Base-by-base conservation (phyloP, 1,140 invertebrate genomes). In the Camponotus floridanus region DNA sequence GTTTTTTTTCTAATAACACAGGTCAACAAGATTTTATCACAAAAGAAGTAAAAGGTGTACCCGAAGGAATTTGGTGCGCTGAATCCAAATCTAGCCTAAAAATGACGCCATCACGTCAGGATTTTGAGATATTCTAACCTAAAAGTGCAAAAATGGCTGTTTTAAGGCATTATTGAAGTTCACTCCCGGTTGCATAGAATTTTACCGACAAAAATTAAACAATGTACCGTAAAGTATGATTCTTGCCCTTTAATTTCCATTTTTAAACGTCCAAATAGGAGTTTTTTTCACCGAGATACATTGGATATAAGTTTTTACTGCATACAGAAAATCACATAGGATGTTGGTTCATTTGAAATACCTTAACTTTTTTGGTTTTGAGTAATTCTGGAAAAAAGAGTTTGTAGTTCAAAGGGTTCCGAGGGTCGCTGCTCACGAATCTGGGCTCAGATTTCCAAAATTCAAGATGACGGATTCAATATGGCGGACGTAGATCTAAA, bases 111-210 rank as follows among this genome's bases (percentile, higher is more conserved):
- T n/a, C 33, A 65, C 64, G 64, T 39, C 64, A 67, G 64, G 36
- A 42, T 67, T 67, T 67, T 67, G 36, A 42, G 64, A 67, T 67
- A 67, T 67, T 67, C 36, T 36, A 67, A 42, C 18, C 36, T 39
- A 67, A 39, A 67, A 42, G 33, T 67, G 33, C 33, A 67, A 67
- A 67, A 67, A 67, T 67, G 33, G 64, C 36, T 67, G 61, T 67
- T 67, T 42, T 67, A 42, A 7, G 64, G 71, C 26, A 76, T 55
- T 67, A 73, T 76, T 59, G 64, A 9, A 42, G 36, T 67, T 67
- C 18, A n/a, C 64, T 67, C 36, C n/a, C 57, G 13, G 31, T 78
- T 79, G 21, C 76, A 45, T 8, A 79, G 31, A 51, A 79, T n/a
- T n/a, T n/a, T n/a, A n/a, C n/a, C n/a, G n/a, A n/a, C n/a, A n/a